A percentile compares a stretch with the other conserved stretches of the same genome.
These are phyloP conservation scores for Physocephala rufipes DNA, from an alignment of 2,888 invertebrate genomes.

Conservation along the genomic window DNA sequence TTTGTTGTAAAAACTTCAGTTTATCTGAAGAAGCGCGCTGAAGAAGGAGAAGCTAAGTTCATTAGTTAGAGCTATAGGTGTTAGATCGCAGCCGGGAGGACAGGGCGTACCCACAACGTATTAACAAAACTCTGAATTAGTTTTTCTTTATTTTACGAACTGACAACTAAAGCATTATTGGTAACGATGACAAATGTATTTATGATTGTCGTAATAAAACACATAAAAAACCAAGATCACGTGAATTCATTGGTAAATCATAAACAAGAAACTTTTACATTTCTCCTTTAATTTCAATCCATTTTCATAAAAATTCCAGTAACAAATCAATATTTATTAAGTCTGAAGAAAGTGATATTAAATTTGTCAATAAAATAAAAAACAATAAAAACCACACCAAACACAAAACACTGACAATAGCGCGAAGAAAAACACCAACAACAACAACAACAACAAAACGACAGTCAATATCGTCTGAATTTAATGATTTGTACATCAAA, in stretches of 20 bases:
- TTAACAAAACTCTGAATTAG: no score
- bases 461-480: neutral
- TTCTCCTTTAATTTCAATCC: neutral
- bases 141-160: no score
- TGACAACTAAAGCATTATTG: no score
- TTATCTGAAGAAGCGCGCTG: no score
- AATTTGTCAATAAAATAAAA: neutral
- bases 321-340: slow-evolving; percentile 8
- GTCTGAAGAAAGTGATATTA: slow-evolving; percentile 1
- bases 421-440: neutral
- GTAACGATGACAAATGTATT: no score
- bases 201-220: no score
- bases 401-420: neutral
- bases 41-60: no score
- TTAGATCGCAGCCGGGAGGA: no score
- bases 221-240: neutral
- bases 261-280: slow-evolving; percentile 2
- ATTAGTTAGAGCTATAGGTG: no score
- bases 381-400: neutral
- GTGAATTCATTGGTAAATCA: neutral
- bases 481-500: no score
- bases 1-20: no score
- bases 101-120: no score
- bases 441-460: neutral
- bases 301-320: neutral